These are phyloP conservation scores for Bucorvus abyssinicus DNA, from an alignment of 2,797 vertebrate species.

Conservation along the genomic window DNA sequence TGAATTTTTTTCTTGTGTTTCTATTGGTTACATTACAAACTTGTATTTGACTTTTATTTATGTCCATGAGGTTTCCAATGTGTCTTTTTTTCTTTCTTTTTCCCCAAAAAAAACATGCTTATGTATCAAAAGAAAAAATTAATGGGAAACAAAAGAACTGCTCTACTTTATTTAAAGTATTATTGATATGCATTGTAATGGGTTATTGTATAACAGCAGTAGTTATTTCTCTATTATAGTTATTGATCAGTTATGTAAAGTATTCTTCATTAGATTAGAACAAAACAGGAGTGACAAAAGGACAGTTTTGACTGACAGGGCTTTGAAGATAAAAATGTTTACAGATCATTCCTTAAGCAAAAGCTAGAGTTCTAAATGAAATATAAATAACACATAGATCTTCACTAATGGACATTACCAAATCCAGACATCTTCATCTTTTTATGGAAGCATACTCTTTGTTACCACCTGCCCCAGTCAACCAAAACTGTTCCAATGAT, in stretches of 20 bases:
- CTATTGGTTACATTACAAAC: not conserved
- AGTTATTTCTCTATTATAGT: not conserved
- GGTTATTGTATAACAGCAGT: not conserved
- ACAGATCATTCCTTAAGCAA: not conserved
- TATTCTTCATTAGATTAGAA: not conserved
- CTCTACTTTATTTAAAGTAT: not conserved
- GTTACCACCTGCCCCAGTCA: not conserved
- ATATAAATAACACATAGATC: not conserved
- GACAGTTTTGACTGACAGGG: not conserved
- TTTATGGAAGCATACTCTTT: not conserved
- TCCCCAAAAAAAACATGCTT: not conserved
- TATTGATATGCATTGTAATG: not conserved
- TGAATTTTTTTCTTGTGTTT: not conserved
- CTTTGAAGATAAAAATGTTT: slow-evolving; percentile 3
- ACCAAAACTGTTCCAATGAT: not conserved
- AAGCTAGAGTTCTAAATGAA: not conserved
- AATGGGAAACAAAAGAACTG: not conserved
- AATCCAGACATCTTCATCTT: not conserved
- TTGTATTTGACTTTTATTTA: not conserved
- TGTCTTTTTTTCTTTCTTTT: not conserved
- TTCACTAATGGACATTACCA: not conserved
- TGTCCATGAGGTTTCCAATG: not conserved
- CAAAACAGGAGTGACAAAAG: not conserved
- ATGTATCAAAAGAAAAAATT: not conserved
- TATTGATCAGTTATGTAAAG: not conserved